A percentile compares a stretch with the other conserved stretches of the same genome.
These are phyloP conservation scores for Lysiphlebus fabarum DNA, from an alignment of 1,140 invertebrate genomes.

Conservation along the genomic window DNA sequence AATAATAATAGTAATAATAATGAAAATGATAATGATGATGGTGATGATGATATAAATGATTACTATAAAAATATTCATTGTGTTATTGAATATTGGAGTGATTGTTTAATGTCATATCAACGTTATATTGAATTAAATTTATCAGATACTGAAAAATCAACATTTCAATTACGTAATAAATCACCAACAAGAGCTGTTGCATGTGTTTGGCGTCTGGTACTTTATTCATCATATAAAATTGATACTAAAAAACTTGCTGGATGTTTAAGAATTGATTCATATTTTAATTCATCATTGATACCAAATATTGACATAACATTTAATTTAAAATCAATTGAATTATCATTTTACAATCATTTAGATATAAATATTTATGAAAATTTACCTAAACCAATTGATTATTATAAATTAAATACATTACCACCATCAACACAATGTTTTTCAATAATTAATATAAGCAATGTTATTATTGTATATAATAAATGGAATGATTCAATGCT, in stretches of 20 bases:
- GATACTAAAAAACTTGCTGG: slow-evolving; percentile 62
- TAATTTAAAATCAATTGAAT: slow-evolving; percentile 54
- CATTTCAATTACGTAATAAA: slow-evolving; percentile 57
- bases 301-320: slow-evolving; percentile 63
- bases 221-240: slow-evolving; percentile 32
- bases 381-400: slow-evolving; percentile 51
- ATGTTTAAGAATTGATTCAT: slow-evolving; percentile 76
- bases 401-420: slow-evolving; percentile 54
- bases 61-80: slow-evolving; percentile 53
- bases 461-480: slow-evolving; percentile 50
- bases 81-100: slow-evolving; percentile 68
- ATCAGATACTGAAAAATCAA: slow-evolving; percentile 64
- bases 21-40: no score
- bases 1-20: slow-evolving; percentile 32
- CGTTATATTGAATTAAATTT: slow-evolving; percentile 63
- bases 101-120: slow-evolving; percentile 59
- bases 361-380: slow-evolving; percentile 40
- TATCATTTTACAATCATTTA: slow-evolving; percentile 60
- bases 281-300: slow-evolving; percentile 65
- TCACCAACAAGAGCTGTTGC: slow-evolving; percentile 53
- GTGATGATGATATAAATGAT: no score
- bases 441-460: slow-evolving; percentile 55
- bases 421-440: slow-evolving; percentile 62
- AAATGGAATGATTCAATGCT: slow-evolving; percentile 51
- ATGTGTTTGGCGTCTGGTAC: slow-evolving; percentile 58